Conservation (phyloP, 1,140 invertebrate species). For the Oppia nitens region DNA sequence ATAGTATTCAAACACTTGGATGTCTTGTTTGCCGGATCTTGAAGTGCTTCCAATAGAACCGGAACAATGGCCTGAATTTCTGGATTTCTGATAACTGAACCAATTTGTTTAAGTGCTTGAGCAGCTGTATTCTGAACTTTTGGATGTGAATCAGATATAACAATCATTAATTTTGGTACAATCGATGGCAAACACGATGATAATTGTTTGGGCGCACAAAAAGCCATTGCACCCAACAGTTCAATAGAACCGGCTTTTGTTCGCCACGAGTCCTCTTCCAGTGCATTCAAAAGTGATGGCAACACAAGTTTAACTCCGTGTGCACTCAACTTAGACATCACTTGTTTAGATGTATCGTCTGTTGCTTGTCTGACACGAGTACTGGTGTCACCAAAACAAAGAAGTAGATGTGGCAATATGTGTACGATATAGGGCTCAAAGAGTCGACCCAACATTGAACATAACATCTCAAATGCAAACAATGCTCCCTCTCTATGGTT, state of each 20-base stretch:
- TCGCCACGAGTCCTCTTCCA: constrained; percentile 96
- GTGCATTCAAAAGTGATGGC: constrained; percentile 66
- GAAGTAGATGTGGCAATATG: constrained; percentile 77
- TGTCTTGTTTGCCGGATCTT: constrained; percentile 92
- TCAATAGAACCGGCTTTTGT: constrained; percentile 95
- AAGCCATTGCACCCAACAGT: constrained; percentile 88
- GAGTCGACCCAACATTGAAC: constrained; percentile 76
- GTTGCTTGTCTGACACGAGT: constrained; percentile 57
- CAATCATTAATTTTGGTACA: constrained; percentile 94
- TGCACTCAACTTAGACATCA: constrained; percentile 89
- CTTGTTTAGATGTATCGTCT: constrained; percentile 79
- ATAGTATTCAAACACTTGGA: constrained; percentile 75
- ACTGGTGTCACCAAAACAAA: constrained; percentile 88
- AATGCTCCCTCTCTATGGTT: constrained; percentile 81
- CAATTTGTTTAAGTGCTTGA: constrained; percentile 87
- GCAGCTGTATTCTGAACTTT: constrained; percentile 95
- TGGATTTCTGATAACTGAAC: constrained; percentile 92
- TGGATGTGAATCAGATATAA: constrained; percentile 88
- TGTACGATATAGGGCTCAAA: constrained; percentile 99
- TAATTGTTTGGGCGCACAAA: constrained; percentile 93
- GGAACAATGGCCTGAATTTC: constrained; percentile 95
- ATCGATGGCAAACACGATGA: constrained; percentile 94
- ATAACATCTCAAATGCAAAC: constrained; percentile 95
- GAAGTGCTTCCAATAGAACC: constrained; percentile 71
- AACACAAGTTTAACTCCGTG: constrained; percentile 94